A percentile compares a stretch with the other conserved stretches of the same genome.
Conservation (phyloP, 1,140 invertebrate species). For the Cotesia chilonis region DNA sequence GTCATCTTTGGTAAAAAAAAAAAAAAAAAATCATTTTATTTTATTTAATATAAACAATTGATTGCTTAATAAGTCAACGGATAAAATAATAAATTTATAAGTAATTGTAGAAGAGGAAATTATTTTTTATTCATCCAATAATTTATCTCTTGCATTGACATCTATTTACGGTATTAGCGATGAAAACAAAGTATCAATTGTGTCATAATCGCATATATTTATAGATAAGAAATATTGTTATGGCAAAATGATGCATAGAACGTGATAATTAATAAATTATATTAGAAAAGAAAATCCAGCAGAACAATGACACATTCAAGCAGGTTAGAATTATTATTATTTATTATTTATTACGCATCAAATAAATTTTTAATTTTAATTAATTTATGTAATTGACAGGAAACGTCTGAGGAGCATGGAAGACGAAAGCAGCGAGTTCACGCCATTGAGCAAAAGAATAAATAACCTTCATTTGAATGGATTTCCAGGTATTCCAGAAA, state of each 20-base stretch:
- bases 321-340: constrained; percentile 44
- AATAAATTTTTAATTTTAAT: constrained; percentile 2
- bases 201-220: too few species aligned
- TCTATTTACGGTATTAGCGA: too few species aligned
- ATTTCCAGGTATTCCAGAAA: constrained; percentile 52
- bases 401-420: constrained; percentile 72
- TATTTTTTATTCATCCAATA: too few species aligned
- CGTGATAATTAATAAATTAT: not conserved
- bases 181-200: too few species aligned
- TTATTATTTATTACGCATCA: not conserved
- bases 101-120: too few species aligned
- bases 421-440: constrained; percentile 77
- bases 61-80: too few species aligned
- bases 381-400: constrained; percentile 53
- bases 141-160: too few species aligned
- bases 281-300: constrained; percentile 3
- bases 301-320: constrained; percentile 47
- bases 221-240: not conserved
- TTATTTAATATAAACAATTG: too few species aligned
- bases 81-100: too few species aligned
- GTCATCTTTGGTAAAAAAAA: too few species aligned
- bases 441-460: constrained; percentile 79
- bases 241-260: constrained; percentile 7
- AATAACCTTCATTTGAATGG: constrained; percentile 80
- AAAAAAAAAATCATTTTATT: too few species aligned